A percentile compares a stretch with the other conserved stretches of the same genome.
Evolutionary conservation across 2,113 vertebrate genomes (phyloP).

Genomic region (Speoplatyrhinus poulsoni): DNA sequence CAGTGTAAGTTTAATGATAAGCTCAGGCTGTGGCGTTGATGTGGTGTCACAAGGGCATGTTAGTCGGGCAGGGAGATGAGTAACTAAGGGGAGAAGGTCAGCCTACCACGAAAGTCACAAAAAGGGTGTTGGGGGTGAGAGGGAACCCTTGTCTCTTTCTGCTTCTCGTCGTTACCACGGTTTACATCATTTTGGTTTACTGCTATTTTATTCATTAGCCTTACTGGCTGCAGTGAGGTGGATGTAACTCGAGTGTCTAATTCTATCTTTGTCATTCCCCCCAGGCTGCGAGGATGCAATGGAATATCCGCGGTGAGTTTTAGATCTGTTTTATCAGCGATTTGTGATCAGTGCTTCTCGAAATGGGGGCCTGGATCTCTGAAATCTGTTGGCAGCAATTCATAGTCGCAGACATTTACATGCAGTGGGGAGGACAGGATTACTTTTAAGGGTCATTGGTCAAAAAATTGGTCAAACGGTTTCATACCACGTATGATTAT

Average conservation of each 20-base stretch:
- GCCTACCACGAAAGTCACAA: background rate
- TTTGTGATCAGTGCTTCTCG: background rate
- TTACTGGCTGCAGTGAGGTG: background rate
- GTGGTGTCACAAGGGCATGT: background rate
- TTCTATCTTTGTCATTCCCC: background rate
- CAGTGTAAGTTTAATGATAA: background rate
- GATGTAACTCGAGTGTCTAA: background rate
- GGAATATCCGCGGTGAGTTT: conserved; percentile 59
- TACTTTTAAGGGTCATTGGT: too few relatives aligned
- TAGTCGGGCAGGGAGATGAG: background rate
- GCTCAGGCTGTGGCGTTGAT: background rate
- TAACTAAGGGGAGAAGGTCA: background rate
- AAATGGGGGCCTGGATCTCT: background rate
- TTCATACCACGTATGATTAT: too few relatives aligned
- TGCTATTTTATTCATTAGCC: background rate
- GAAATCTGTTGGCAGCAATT: too few relatives aligned
- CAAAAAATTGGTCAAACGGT: too few relatives aligned
- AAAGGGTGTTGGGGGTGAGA: too few relatives aligned
- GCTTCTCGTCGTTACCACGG: background rate
- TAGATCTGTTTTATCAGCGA: too few relatives aligned
- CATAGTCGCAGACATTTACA: too few relatives aligned
- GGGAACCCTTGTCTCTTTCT: background rate
- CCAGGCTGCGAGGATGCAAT: conserved; percentile 43
- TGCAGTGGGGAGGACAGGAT: too few relatives aligned
- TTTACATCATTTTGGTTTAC: background rate